phyloP scores from a whole-genome alignment of 2,113 vertebrate genomes.

The Oryzias celebensis region DNA sequence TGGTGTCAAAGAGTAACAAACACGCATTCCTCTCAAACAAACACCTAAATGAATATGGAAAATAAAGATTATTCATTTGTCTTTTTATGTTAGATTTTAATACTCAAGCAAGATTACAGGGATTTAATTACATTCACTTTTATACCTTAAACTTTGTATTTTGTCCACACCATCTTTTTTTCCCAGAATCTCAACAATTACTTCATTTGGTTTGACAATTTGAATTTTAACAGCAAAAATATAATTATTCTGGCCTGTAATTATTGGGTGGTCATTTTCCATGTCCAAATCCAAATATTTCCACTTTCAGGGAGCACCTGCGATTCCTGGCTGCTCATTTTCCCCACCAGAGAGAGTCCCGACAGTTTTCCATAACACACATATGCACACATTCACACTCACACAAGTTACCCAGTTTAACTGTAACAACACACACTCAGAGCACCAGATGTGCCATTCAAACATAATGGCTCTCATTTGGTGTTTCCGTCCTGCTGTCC shows the following conservation, averaged over 20 bases:
- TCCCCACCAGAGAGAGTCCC: conserved; percentile 17
- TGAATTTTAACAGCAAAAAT: too few species aligned
- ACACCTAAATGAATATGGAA: too few species aligned
- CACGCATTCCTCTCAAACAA: too few species aligned
- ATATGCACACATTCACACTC: conserved; percentile 1
- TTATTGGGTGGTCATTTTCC: conserved; percentile 7
- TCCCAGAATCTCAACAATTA: conserved; percentile 4
- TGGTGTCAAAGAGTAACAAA: too few species aligned
- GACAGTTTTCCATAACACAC: conserved; percentile 21
- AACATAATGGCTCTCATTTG: conserved; percentile 42
- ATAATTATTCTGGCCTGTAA: too few species aligned
- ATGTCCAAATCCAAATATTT: conserved; percentile 39
- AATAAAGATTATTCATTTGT: too few species aligned
- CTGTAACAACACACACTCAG: conserved; percentile 37
- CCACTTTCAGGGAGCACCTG: conserved; percentile 56
- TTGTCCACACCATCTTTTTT: too few species aligned
- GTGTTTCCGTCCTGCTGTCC: conserved; percentile 29
- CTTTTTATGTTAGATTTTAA: too few species aligned
- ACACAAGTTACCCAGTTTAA: conserved; percentile 26
- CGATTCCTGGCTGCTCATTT: conserved; percentile 45
- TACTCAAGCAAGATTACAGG: too few species aligned
- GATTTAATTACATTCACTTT: too few species aligned
- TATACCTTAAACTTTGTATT: too few species aligned
- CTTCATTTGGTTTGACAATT: not conserved
- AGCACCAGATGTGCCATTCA: conserved; percentile 60